A percentile compares a stretch with the other conserved stretches of the same genome.
Conservation (phyloP, 2,888 invertebrate genomes). For the Cordylochernes scorpioides region DNA sequence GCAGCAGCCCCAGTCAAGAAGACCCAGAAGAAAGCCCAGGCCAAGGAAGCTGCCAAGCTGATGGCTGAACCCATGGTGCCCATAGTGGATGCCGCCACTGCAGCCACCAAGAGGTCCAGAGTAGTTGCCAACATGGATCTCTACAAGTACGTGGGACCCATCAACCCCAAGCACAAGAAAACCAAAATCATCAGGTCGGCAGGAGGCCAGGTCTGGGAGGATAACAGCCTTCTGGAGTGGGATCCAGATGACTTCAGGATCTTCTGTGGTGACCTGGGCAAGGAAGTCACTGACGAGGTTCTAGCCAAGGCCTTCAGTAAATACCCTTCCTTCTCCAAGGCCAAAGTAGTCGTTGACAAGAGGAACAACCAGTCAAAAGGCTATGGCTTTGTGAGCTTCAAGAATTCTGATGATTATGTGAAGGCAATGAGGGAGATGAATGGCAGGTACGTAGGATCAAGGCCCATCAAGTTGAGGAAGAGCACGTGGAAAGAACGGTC, state of each 20-base stretch:
- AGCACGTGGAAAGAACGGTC: slow-evolving; percentile 85
- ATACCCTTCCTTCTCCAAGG: slow-evolving; percentile 69
- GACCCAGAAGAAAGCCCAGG: no score
- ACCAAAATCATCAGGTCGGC: slow-evolving; percentile 62
- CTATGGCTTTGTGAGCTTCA: slow-evolving; percentile 94
- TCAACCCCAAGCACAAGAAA: no score
- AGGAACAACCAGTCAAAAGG: slow-evolving; percentile 93
- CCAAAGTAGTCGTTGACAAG: slow-evolving; percentile 84
- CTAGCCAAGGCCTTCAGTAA: slow-evolving; percentile 83
- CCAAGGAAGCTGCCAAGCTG: no score
- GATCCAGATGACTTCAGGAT: slow-evolving; percentile 80
- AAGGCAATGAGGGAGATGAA: slow-evolving; percentile 99
- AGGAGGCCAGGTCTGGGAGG: slow-evolving; percentile 89
- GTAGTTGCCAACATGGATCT: no score
- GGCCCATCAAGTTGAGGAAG: slow-evolving; percentile 88
- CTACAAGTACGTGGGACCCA: no score
- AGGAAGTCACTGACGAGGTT: slow-evolving; percentile 93
- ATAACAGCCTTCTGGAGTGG: slow-evolving; percentile 75
- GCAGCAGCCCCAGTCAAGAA: no score
- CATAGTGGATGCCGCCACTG: no score
- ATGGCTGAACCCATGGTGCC: no score
- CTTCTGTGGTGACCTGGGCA: slow-evolving; percentile 97
- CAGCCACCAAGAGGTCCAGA: no score
- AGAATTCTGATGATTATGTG: slow-evolving; percentile 87
- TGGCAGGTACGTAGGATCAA: slow-evolving; percentile 94